Conservation (phyloP, 2,797 vertebrate species). For the Alosa sapidissima region DNA sequence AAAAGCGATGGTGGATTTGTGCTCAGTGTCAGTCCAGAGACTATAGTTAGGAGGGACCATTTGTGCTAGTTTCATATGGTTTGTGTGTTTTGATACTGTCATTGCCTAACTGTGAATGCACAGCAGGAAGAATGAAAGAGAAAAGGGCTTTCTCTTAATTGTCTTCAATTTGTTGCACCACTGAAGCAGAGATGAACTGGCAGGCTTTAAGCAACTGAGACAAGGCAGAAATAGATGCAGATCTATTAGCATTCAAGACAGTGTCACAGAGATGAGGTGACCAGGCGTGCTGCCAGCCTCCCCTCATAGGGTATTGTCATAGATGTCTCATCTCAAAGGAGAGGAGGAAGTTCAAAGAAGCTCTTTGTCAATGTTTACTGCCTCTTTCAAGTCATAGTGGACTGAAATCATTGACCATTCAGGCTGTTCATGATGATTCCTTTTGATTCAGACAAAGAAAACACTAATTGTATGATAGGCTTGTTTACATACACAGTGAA, state of each 20-base stretch:
- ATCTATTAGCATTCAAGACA: slow-evolving; percentile 69
- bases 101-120: not conserved
- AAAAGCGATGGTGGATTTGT: too few species aligned
- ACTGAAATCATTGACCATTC: not conserved
- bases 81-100: too few species aligned
- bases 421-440: not conserved
- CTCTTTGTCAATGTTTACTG: slow-evolving; percentile 24
- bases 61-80: too few species aligned
- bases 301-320: slow-evolving; percentile 42
- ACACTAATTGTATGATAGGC: not conserved
- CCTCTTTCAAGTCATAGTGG: not conserved
- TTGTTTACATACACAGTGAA: not conserved
- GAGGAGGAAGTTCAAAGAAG: slow-evolving; percentile 15
- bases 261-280: slow-evolving; percentile 61
- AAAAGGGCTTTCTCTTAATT: slow-evolving; percentile 44
- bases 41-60: too few species aligned
- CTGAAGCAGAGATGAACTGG: slow-evolving; percentile 63
- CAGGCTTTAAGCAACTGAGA: slow-evolving; percentile 43
- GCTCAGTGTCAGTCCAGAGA: too few species aligned
- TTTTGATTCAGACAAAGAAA: not conserved
- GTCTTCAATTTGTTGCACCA: slow-evolving; percentile 62
- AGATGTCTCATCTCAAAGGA: slow-evolving; percentile 6
- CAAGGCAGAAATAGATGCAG: slow-evolving; percentile 55
- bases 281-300: slow-evolving; percentile 60
- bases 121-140: not conserved